phyloP scores from a whole-genome alignment of 2,888 invertebrate species.

The Drosophila fungiperda region DNA sequence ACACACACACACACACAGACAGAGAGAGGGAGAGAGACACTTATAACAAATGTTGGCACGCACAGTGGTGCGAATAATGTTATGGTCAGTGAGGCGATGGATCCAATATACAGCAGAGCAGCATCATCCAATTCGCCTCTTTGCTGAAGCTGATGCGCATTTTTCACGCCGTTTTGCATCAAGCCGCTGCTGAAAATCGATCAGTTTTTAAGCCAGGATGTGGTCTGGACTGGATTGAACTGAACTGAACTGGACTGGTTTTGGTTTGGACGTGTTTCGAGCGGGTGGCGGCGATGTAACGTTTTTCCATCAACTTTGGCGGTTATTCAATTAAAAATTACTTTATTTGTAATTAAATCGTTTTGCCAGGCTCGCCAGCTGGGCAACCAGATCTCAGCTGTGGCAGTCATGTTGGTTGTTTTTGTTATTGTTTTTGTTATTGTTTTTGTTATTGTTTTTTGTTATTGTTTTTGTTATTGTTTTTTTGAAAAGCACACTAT shows the following conservation, averaged over 20 bases:
- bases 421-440: slow-evolving; percentile 11
- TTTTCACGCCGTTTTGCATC: slow-evolving; percentile 48
- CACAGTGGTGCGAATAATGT: slow-evolving; percentile 57
- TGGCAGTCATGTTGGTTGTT: slow-evolving; percentile 45
- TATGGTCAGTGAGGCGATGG: slow-evolving; percentile 33
- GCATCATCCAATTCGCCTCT: slow-evolving; percentile 1
- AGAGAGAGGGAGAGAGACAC: background rate
- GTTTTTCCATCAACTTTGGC: slow-evolving; percentile 74
- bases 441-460: background rate
- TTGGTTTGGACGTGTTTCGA: slow-evolving; percentile 11
- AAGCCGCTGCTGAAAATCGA: slow-evolving; percentile 61
- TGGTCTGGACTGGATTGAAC: background rate
- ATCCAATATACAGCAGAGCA: slow-evolving; percentile 13
- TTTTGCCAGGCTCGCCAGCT: slow-evolving; percentile 64
- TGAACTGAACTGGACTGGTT: slow-evolving; percentile 11
- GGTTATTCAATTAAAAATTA: slow-evolving; percentile 84
- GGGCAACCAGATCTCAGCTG: slow-evolving; percentile 40
- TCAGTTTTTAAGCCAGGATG: slow-evolving; percentile 55
- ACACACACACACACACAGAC: slow-evolving; percentile 39
- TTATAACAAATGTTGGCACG: slow-evolving; percentile 60
- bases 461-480: slow-evolving; percentile 21
- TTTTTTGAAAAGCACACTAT: slow-evolving; percentile 22
- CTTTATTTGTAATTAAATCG: slow-evolving; percentile 84
- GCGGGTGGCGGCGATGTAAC: slow-evolving; percentile 23
- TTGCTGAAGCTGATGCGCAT: slow-evolving; percentile 44